Percentiles rank a stretch among this genome's conserved stretches.
These are phyloP conservation scores for Acanthacorydalis orientalis DNA, from an alignment of 2,888 invertebrate species.

Conservation along the genomic window DNA sequence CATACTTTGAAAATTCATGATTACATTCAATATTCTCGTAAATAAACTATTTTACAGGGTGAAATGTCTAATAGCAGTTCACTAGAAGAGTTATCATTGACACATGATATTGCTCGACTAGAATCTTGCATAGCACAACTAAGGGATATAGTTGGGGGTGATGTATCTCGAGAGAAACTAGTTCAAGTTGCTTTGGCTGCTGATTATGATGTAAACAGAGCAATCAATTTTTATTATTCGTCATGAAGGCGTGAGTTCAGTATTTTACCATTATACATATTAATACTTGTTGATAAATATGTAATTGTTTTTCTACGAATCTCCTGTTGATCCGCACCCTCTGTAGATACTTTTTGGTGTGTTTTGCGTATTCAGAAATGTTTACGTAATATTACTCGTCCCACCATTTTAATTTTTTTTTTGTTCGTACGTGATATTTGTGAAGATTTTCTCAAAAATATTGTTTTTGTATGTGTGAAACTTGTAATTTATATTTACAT, in stretches of 20 bases:
- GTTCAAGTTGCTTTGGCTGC: conserved; percentile 35
- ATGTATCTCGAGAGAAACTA: conserved; percentile 29
- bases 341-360: too few species aligned
- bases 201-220: conserved; percentile 38
- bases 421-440: background rate
- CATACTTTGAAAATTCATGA: too few species aligned
- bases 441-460: conserved; percentile 7
- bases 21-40: background rate
- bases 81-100: conserved; percentile 18
- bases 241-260: background rate
- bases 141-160: conserved; percentile 33
- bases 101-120: conserved; percentile 22
- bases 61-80: conserved; percentile 18
- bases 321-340: too few species aligned
- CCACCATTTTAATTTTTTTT: background rate
- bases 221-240: conserved; percentile 38
- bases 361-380: too few species aligned
- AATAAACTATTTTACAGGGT: conserved; percentile 11
- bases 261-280: too few species aligned
- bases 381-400: too few species aligned
- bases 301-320: too few species aligned
- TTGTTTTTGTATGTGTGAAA: conserved; percentile 8
- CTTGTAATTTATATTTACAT: too few species aligned
- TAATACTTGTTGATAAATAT: too few species aligned
- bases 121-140: conserved; percentile 31